A percentile compares a stretch with the other conserved stretches of the same genome.
phyloP scores from a whole-genome alignment of 2,113 vertebrate genomes.

The Myotis yumanensis region DNA sequence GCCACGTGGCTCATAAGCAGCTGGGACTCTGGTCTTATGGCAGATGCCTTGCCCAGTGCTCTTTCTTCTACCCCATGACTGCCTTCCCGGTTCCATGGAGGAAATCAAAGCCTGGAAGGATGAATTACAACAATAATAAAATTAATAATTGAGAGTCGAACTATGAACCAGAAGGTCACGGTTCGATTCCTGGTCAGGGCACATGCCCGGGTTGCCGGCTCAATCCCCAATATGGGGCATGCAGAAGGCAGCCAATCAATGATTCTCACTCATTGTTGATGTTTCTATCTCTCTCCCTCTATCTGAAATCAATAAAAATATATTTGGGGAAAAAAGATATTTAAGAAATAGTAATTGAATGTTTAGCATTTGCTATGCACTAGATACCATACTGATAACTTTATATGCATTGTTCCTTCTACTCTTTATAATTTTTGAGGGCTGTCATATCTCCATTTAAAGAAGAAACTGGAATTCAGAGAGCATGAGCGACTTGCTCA shows the following conservation, averaged over 20 bases:
- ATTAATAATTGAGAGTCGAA: neutral
- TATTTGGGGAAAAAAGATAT: no score
- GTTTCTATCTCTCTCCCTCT: no score
- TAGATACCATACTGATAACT: neutral
- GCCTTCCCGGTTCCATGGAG: neutral
- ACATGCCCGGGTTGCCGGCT: no score
- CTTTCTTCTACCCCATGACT: neutral
- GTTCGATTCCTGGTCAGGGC: no score
- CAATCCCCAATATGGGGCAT: no score
- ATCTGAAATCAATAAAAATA: no score
- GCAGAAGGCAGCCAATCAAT: no score
- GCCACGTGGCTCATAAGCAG: neutral
- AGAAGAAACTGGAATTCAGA: neutral
- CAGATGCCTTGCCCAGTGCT: neutral
- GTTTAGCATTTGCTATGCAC: neutral
- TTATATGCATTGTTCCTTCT: neutral
- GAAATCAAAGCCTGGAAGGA: neutral
- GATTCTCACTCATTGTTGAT: no score
- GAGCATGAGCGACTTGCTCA: neutral
- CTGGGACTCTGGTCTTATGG: neutral
- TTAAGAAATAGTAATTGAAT: neutral
- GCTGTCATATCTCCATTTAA: neutral
- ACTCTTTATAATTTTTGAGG: neutral
- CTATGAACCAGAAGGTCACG: no score
- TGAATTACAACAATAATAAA: neutral